Percentiles rank a stretch among this genome's conserved stretches.
Evolutionary conservation across 1,140 invertebrate species (phyloP).

Genomic region (Varroa destructor): DNA sequence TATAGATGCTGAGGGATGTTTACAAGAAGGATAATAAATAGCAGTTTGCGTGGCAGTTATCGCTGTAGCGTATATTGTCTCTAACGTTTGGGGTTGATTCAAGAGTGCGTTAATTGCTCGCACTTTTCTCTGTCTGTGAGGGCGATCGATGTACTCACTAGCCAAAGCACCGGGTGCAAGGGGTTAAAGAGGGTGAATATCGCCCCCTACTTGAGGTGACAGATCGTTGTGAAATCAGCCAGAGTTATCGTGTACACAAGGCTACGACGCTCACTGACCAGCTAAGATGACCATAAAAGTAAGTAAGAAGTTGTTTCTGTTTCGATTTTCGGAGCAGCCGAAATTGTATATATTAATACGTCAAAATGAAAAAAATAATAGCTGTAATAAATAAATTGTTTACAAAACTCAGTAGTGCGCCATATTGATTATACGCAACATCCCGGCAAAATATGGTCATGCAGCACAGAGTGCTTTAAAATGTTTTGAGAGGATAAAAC

Average conservation of each 20-base stretch:
- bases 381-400: neutral
- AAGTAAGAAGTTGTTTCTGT: neutral
- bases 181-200: neutral
- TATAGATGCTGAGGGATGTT: slow-evolving; percentile 8
- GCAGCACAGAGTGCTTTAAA: neutral
- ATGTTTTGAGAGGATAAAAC: neutral
- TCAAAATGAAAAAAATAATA: neutral
- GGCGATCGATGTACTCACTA: neutral
- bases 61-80: neutral
- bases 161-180: neutral
- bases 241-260: neutral
- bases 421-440: neutral
- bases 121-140: neutral
- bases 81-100: neutral
- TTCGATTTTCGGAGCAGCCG: neutral
- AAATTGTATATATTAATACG: neutral
- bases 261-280: neutral
- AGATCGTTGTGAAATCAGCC: neutral
- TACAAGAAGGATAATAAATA: neutral
- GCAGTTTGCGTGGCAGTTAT: neutral
- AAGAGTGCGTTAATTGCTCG: neutral
- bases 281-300: neutral
- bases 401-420: neutral
- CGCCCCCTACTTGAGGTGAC: neutral
- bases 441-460: neutral